Conservation (phyloP, 2,113 vertebrate species). For the Jacana jacana region DNA sequence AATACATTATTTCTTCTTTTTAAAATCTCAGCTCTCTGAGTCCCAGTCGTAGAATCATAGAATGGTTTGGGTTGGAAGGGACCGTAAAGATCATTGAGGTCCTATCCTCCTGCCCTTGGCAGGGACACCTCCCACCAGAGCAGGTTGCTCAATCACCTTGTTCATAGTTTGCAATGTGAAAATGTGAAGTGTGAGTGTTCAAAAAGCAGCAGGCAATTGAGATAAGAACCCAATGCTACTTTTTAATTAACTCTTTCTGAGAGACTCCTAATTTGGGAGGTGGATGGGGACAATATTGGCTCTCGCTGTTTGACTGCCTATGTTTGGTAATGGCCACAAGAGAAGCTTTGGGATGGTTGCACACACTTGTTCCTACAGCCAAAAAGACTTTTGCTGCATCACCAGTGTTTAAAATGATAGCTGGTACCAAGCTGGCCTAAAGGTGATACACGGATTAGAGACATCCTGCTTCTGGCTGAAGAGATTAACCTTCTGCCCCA, state of each 20-base stretch:
- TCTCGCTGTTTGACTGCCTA: background rate
- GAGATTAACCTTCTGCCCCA: background rate
- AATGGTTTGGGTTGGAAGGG: too few relatives aligned
- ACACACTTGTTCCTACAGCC: background rate
- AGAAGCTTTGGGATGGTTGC: background rate
- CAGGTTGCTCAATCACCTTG: background rate
- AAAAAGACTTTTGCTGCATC: background rate
- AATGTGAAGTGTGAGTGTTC: background rate
- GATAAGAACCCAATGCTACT: background rate
- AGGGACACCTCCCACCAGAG: too few relatives aligned
- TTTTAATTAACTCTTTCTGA: background rate
- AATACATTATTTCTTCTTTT: background rate
- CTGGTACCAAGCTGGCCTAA: background rate
- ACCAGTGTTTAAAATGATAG: background rate
- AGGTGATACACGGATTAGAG: background rate
- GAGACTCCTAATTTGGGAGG: background rate
- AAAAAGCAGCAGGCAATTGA: background rate
- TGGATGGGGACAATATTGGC: background rate
- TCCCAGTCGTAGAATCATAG: background rate
- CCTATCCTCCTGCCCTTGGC: too few relatives aligned
- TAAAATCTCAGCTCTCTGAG: background rate
- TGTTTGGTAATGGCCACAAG: background rate
- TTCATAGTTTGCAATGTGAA: background rate
- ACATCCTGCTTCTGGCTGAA: background rate
- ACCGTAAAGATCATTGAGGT: too few relatives aligned